Conservation (phyloP, 1,140 invertebrate genomes). For the Lutraria rhynchaena region DNA sequence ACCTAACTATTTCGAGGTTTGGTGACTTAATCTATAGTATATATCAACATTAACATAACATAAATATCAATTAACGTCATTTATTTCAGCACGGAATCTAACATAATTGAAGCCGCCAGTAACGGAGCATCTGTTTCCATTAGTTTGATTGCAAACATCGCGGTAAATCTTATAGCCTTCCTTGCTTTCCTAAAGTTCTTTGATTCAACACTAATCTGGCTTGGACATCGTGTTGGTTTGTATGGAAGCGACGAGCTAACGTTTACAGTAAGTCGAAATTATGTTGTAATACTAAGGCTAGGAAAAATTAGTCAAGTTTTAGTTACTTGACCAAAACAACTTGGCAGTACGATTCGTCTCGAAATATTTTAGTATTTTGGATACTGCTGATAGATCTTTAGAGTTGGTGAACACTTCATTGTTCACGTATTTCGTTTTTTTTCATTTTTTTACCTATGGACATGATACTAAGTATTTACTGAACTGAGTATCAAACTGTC, state of each 20-base stretch:
- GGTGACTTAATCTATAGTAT: too few relatives aligned
- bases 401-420: neutral
- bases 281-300: neutral
- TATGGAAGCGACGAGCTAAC: constrained; percentile 17
- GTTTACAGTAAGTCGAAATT: constrained; percentile 18
- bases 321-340: neutral
- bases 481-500: too few relatives aligned
- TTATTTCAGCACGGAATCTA: constrained; percentile 87
- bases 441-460: neutral
- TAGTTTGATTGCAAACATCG: constrained; percentile 91
- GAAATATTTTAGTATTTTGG: neutral
- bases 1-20: too few relatives aligned
- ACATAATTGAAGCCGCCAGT: constrained; percentile 92
- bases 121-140: constrained; percentile 92
- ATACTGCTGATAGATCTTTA: neutral
- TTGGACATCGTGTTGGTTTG: constrained; percentile 85
- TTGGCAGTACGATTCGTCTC: neutral
- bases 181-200: constrained; percentile 92
- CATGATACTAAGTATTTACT: too few relatives aligned
- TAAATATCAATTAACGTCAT: too few relatives aligned
- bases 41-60: too few relatives aligned
- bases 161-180: constrained; percentile 95
- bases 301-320: neutral
- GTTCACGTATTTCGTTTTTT: neutral
- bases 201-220: constrained; percentile 90